A percentile compares a stretch with the other conserved stretches of the same genome.
phyloP scores from a whole-genome alignment of 1,140 invertebrate genomes.

The Andrena cerasifolii region DNA sequence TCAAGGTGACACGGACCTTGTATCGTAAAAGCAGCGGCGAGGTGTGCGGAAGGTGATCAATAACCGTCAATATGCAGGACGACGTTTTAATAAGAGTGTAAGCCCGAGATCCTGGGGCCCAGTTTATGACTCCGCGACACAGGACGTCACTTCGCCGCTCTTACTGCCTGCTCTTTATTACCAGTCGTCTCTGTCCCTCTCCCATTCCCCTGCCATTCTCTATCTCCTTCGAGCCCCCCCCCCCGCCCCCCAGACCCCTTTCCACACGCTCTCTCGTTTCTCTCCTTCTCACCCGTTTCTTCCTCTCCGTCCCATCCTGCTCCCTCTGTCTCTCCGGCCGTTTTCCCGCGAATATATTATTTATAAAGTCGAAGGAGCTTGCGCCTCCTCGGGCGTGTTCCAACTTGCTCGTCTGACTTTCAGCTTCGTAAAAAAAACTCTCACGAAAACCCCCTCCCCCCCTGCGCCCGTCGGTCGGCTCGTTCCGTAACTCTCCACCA shows the following conservation, averaged over 20 bases:
- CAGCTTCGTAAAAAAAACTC: constrained; percentile 16
- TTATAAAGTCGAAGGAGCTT: constrained; percentile 76
- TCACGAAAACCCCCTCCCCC: not conserved
- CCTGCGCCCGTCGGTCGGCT: not conserved
- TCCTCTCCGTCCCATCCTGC: not conserved
- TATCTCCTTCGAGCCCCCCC: not conserved
- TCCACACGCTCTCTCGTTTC: not conserved
- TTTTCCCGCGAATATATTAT: constrained; percentile 77
- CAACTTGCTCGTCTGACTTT: constrained; percentile 37
- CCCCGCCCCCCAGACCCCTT: too few species aligned
- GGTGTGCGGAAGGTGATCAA: constrained; percentile 72
- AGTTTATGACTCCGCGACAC: constrained; percentile 79
- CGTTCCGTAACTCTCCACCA: not conserved
- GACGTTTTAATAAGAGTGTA: constrained; percentile 78
- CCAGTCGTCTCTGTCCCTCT: constrained; percentile 64
- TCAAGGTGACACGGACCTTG: constrained; percentile 59
- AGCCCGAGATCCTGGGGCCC: constrained; percentile 70
- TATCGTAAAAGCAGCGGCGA: constrained; percentile 68
- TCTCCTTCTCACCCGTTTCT: not conserved
- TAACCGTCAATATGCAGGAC: constrained; percentile 78
- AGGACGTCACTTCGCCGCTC: constrained; percentile 78
- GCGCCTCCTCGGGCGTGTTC: constrained; percentile 57
- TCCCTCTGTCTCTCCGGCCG: not conserved
- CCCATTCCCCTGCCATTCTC: constrained; percentile 59
- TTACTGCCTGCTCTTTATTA: constrained; percentile 77